Conservation (phyloP, 2,113 vertebrate genomes). For the Phalacrocorax pelagicus region DNA sequence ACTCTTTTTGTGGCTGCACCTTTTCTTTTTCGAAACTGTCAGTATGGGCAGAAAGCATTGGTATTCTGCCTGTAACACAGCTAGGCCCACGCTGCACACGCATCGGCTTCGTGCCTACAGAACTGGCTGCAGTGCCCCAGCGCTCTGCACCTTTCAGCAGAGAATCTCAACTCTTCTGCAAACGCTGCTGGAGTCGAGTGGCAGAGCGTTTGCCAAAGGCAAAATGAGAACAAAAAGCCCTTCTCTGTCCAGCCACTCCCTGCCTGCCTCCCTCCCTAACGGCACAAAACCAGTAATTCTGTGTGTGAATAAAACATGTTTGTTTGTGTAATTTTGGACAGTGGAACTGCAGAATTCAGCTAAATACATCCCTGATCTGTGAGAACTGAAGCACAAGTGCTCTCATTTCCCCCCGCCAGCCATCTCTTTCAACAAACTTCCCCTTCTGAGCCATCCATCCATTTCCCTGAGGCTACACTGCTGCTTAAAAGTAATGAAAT, state of each 20-base stretch:
- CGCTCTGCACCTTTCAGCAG: not conserved
- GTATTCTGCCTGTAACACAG: not conserved
- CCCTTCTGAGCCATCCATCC: not conserved
- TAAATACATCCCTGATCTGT: not conserved
- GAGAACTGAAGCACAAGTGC: not conserved
- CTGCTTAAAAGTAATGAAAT: not conserved
- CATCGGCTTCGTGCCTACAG: not conserved
- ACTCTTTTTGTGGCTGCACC: not conserved
- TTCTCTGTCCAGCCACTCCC: conserved; percentile 19
- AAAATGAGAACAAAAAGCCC: conserved; percentile 23
- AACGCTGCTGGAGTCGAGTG: not conserved
- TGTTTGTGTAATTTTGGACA: not conserved
- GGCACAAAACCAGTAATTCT: not conserved
- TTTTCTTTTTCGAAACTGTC: not conserved
- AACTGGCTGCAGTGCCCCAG: not conserved
- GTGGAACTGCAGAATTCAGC: not conserved
- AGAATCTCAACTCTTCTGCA: not conserved
- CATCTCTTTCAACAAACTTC: not conserved
- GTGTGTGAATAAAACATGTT: conserved; percentile 8
- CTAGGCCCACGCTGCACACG: not conserved
- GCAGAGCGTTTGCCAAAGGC: not conserved
- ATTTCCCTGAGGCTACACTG: not conserved
- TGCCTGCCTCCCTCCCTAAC: not conserved
- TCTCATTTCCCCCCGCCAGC: not conserved
- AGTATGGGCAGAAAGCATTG: not conserved